These are phyloP conservation scores for Amphiprion percula DNA, from an alignment of 2,113 vertebrate species.

Conservation along the genomic window DNA sequence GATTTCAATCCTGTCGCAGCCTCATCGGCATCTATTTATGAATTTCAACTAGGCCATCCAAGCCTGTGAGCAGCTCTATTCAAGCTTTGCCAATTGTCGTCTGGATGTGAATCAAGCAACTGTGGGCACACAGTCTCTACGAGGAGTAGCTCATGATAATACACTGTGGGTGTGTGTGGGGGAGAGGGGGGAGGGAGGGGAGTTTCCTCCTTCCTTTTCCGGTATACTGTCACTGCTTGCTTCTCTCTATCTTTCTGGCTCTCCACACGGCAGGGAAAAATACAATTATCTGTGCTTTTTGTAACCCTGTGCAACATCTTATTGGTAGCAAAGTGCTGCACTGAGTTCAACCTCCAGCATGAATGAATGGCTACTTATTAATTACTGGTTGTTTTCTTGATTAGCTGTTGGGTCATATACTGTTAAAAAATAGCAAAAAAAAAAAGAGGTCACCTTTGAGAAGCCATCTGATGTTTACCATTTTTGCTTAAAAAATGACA, in stretches of 20 bases:
- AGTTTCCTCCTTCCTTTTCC: conserved; percentile 65
- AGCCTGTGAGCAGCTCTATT: conserved; percentile 54
- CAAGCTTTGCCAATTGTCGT: conserved; percentile 49
- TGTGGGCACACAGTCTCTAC: conserved; percentile 45
- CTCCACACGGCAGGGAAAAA: not conserved
- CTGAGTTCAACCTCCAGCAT: too few relatives aligned
- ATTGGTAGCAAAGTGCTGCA: too few relatives aligned
- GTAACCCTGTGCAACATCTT: not conserved
- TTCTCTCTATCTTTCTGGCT: conserved; percentile 18
- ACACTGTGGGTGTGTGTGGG: conserved; percentile 20
- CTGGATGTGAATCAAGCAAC: conserved; percentile 59
- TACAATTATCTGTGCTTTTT: not conserved
- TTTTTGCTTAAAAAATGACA: too few relatives aligned
- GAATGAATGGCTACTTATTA: too few relatives aligned
- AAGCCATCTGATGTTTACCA: too few relatives aligned
- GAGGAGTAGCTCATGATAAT: conserved; percentile 46
- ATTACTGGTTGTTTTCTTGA: too few relatives aligned
- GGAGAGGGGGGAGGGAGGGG: not conserved
- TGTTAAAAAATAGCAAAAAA: too few relatives aligned
- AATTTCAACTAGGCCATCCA: conserved; percentile 48
- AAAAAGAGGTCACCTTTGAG: too few relatives aligned
- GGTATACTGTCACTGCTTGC: conserved; percentile 13
- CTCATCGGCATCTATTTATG: conserved; percentile 40
- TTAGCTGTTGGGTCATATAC: too few relatives aligned
- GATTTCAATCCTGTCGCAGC: conserved; percentile 9